Evolutionary conservation across 2,888 invertebrate species (phyloP), one percentile per base, ranked within the genome.

Genomic region (Eupithecia exiguata): DNA sequence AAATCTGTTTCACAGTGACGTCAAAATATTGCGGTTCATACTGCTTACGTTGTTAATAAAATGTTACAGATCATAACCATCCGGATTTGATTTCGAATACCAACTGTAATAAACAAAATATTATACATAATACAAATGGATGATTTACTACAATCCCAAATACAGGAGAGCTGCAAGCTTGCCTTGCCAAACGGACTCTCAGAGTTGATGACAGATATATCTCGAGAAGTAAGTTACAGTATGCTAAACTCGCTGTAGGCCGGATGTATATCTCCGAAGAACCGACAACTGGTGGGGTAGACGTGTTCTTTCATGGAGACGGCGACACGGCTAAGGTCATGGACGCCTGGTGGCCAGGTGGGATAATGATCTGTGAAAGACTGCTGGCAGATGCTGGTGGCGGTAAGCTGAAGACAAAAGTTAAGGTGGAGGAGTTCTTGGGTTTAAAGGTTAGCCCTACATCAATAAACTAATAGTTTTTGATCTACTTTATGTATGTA

Each of bases 191-290:
- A 96, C 71, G 97, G 97, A 0, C 88, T 97, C 5, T 92, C 95
- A 9, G 97, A 97, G 83, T 87, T 97, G 65, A 96, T 97, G 92
- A 92, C 95, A 66, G 97, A 97, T 86, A 96, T 97, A 78, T 95
- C 96, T 0, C 95, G 97, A 77, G 97, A 97, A 92, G 96, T 96
- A 87, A 80, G 83, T 82, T 16, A 25, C 0, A n/a, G 58, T 61
- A 25, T 25, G 10, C 25, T 61, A 12, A 58, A 61, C 30, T 61
- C 21, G 21, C n/a, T 14, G 9, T n/a, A 46, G n/a, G 46, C 1
- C 46, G 1, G 46, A 1, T 18, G 18, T 18, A 46, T 18, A 7
- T 43, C n/a, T 18, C 49, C 4, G 9, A 7, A 49, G 49, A 49
- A 49, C 49, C n/a, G 9, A 49, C 9, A 9, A 49, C 9, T 49